Evolutionary conservation across 2,888 invertebrate genomes (phyloP).

Genomic region (Unio delphinus): DNA sequence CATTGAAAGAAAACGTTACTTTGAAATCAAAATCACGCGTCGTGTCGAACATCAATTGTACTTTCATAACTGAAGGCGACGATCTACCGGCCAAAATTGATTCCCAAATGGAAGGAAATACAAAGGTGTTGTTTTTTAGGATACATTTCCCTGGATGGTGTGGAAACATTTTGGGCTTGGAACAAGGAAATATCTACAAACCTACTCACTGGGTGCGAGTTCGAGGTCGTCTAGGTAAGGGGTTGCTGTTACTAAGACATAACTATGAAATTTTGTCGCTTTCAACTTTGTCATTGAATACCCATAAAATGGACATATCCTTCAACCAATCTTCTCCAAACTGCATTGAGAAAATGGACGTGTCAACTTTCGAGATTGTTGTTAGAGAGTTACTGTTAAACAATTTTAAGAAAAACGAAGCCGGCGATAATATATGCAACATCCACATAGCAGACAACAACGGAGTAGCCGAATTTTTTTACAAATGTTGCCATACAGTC

Average conservation of each 20-base stretch:
- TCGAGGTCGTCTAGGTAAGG: slow-evolving; percentile 50
- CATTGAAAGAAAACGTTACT: too few species aligned
- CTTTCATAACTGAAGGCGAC: slow-evolving; percentile 8
- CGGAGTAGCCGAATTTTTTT: slow-evolving; percentile 23
- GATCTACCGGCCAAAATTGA: slow-evolving; percentile 14
- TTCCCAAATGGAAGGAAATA: slow-evolving; percentile 11
- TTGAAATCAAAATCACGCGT: too few species aligned
- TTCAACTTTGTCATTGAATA: slow-evolving; percentile 50
- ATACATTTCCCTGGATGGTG: slow-evolving; percentile 15
- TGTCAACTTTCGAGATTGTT: slow-evolving; percentile 16
- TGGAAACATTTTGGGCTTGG: slow-evolving; percentile 3
- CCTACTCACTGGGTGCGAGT: slow-evolving; percentile 50
- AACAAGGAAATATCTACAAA: slow-evolving; percentile 20
- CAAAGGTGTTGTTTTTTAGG: slow-evolving; percentile 31
- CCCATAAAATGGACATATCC: slow-evolving; percentile 39
- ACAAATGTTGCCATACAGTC: slow-evolving; percentile 21
- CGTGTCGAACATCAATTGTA: slow-evolving; percentile 4
- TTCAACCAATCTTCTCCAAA: slow-evolving; percentile 43
- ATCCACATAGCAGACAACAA: slow-evolving; percentile 20
- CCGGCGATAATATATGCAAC: slow-evolving; percentile 43
- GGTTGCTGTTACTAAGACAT: slow-evolving; percentile 56
- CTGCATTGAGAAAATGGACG: slow-evolving; percentile 42
- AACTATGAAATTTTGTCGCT: slow-evolving; percentile 59
- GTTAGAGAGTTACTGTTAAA: slow-evolving; percentile 45
- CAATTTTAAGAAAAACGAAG: slow-evolving; percentile 35